Evolutionary conservation across 2,113 vertebrate genomes (phyloP), one percentile per base, ranked within the genome.

Genomic region (Stigmatopora nigra): DNA sequence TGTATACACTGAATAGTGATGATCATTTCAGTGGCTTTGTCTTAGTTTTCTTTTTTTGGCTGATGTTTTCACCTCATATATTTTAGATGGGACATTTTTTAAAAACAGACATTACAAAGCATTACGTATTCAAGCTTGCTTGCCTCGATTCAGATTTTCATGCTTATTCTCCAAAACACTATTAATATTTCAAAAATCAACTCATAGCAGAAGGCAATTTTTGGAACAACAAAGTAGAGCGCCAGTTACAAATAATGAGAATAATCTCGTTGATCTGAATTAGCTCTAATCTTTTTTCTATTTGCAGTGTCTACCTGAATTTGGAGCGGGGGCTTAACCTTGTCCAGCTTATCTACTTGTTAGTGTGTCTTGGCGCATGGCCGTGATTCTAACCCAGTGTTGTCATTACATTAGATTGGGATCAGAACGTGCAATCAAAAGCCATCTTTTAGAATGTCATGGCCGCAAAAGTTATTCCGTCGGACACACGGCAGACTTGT

Each of bases 231-330:
- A 19, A 55, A 56, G 53, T 56, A 31, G 22, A 31, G 22, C 22
- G 7, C 45, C 31, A 46, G 20, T 25, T 47, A 15, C 16, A 8
- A 22, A 63, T 46, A 48, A 17, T 31, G 45, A 8, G 47, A 35
- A 48, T 48, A 17, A 51, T 49, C 47, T 16, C 46, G 15, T 17
- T 63, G 62, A 51, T 63, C 62, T 51, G 62, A 63, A 36, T 64
- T 64, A 64, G 47, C 22, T 19, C 62, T 64, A 51, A 64, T 64
- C 62, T 38, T 25, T 31, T 36, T 45, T 22, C 62, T 64, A 51
- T 51, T 51, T 64, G 19, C 17, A 64, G n/a, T 7, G 58, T 61
- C 58, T 41, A 13, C 36, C 38, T 61, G 44, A 45, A 61, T 61
- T 61, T 45, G 41, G 12, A 60, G 38, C n/a, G 6, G 12, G 41